Conservation (phyloP, 1,140 invertebrate genomes). For the Drosophila malerkotliana region DNA sequence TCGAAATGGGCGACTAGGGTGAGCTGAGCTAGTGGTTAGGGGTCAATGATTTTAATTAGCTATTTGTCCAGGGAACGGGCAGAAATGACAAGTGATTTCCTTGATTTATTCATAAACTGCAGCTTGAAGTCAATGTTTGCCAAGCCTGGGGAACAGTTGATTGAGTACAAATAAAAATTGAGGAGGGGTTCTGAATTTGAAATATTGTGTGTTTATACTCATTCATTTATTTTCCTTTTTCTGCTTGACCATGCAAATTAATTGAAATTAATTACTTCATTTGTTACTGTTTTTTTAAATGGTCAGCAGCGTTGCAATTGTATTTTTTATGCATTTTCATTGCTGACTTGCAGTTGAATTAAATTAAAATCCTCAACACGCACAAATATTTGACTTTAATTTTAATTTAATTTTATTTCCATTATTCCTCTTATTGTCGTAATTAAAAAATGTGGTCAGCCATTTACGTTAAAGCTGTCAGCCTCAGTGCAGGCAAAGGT, state of each 20-base stretch:
- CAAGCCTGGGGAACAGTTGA: constrained; percentile 33
- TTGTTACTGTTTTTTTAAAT: constrained; percentile 31
- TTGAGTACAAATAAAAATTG: constrained; percentile 27
- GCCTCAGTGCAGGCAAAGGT: constrained; percentile 7
- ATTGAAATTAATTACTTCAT: constrained; percentile 70
- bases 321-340: constrained; percentile 32
- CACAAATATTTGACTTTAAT: constrained; percentile 60
- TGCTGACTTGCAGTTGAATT: constrained; percentile 43
- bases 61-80: constrained; percentile 10
- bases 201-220: constrained; percentile 23
- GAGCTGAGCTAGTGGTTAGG: background rate
- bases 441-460: constrained; percentile 38
- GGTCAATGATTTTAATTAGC: constrained; percentile 62
- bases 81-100: constrained; percentile 30
- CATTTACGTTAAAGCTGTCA: constrained; percentile 35
- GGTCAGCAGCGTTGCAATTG: constrained; percentile 13
- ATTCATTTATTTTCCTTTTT: constrained; percentile 28
- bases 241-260: constrained; percentile 51
- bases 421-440: constrained; percentile 25
- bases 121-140: constrained; percentile 37
- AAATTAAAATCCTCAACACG: constrained; percentile 38
- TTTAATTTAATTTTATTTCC: constrained; percentile 25
- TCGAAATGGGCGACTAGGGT: constrained; percentile 12
- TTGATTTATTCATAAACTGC: constrained; percentile 61
- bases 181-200: constrained; percentile 29